Evolutionary conservation across 2,113 vertebrate species (phyloP), one percentile per base, ranked within the genome.

Genomic region (Brevimyrus niger): DNA sequence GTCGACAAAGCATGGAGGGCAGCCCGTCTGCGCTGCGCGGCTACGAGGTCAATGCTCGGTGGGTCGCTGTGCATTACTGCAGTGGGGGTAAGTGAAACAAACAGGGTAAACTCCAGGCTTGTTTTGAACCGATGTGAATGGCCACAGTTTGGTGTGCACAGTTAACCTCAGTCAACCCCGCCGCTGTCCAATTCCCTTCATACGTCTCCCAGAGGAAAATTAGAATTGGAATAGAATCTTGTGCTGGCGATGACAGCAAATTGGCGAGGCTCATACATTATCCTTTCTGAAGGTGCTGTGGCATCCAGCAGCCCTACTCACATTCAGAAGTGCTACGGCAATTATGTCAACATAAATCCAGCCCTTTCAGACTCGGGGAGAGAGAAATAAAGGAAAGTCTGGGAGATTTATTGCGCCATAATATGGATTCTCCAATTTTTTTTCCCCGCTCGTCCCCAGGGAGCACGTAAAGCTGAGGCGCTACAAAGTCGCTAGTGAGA

Each of bases 301-400:
- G 73, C 73, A 42, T 80, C 15, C 92, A 89, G 90, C 80, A 88
- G 83, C 89, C 89, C 89, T 86, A 50, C 83, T 80, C 91, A 91
- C 27, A 35, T 91, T 93, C 76, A 69, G 88, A 89, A 90, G 88
- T 53, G 86, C 76, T 89, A 90, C 91, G 89, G 90, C 89, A 92
- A 92, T 91, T 90, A 93, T 93, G 93, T 94, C 91, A 89, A 90
- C 91, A 89, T 93, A 93, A 93, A 94, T 94, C 93, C 91, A 51
- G 44, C 73, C 65, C 73, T 80, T 89, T 91, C 90, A 88, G 90
- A 91, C 90, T 89, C 88, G 69, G 31, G 47, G 47, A 89, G 87
- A 90, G 73, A 69, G 88, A 89, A 85, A 91, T 91, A 91, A 89
- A 92, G 91, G 35, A 73, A 27, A 50, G 76, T 69, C 92, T 86